Percentiles rank a stretch among this genome's conserved stretches.
These are phyloP conservation scores for Sebastes kiyomatsui DNA, from an alignment of 2,797 vertebrate genomes.

Conservation along the genomic window DNA sequence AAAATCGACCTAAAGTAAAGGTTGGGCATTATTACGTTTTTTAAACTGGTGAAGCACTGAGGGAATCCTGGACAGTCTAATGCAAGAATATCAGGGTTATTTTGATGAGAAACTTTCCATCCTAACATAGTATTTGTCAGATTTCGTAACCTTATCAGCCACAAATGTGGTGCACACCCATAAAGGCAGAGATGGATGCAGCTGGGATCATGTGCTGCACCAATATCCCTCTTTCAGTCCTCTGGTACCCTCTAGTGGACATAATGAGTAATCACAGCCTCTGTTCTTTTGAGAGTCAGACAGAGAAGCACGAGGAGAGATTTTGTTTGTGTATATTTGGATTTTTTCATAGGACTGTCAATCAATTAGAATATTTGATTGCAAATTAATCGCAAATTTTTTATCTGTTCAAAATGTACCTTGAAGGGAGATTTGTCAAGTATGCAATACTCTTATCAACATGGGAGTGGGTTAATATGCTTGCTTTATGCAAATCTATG, in stretches of 20 bases:
- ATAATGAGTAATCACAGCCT: slow-evolving; percentile 14
- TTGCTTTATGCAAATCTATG: too few species aligned
- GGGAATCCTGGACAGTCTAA: not conserved
- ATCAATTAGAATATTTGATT: too few species aligned
- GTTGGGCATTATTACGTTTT: not conserved
- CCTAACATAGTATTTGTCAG: not conserved
- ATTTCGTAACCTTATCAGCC: not conserved
- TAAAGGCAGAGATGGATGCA: not conserved
- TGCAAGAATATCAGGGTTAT: not conserved
- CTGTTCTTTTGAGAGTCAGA: too few species aligned
- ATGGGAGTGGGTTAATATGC: too few species aligned
- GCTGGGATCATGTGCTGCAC: not conserved
- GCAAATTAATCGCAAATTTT: too few species aligned
- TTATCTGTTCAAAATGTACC: too few species aligned
- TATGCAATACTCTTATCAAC: too few species aligned
- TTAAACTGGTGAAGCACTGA: not conserved
- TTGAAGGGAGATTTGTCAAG: too few species aligned
- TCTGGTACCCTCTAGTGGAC: slow-evolving; percentile 58
- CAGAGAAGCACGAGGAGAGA: not conserved
- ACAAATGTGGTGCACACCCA: not conserved
- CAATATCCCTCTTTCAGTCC: not conserved
- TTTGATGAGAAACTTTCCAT: not conserved
- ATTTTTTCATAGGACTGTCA: not conserved
- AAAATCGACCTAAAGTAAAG: not conserved
- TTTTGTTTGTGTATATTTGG: not conserved